phyloP scores from a whole-genome alignment of 1,140 invertebrate genomes.

The Atta cephalotes region DNA sequence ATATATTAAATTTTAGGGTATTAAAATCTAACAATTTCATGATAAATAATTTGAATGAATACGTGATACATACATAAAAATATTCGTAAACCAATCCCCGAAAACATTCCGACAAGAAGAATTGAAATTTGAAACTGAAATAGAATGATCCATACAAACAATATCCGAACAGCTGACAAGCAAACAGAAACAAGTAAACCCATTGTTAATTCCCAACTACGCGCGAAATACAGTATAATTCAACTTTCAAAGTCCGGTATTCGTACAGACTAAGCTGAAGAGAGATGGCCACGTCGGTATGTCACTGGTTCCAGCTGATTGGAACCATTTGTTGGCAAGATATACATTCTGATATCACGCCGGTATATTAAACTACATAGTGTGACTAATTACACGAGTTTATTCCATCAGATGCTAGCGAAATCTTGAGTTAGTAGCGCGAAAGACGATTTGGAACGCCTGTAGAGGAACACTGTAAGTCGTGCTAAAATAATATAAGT shows the following conservation, averaged over 20 bases:
- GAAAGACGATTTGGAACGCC: neutral
- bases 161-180: slow-evolving; percentile 28
- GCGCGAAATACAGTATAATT: slow-evolving; percentile 43
- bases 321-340: slow-evolving; percentile 52
- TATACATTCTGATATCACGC: slow-evolving; percentile 51
- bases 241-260: slow-evolving; percentile 54
- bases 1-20: neutral
- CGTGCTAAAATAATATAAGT: neutral
- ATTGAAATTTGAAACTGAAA: slow-evolving; percentile 21
- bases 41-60: neutral
- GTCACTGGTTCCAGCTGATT: slow-evolving; percentile 54
- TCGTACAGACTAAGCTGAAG: slow-evolving; percentile 40
- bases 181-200: slow-evolving; percentile 27
- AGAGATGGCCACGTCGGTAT: slow-evolving; percentile 35
- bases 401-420: slow-evolving; percentile 21
- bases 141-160: slow-evolving; percentile 26
- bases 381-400: slow-evolving; percentile 44
- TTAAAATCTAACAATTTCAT: neutral
- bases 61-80: neutral
- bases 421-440: neutral
- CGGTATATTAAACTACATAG: slow-evolving; percentile 5
- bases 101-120: slow-evolving; percentile 10
- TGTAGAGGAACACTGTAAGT: neutral
- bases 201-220: slow-evolving; percentile 35
- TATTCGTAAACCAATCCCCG: neutral